Evolutionary conservation across 2,797 vertebrate genomes (phyloP).

Genomic region (Spheniscus humboldti): DNA sequence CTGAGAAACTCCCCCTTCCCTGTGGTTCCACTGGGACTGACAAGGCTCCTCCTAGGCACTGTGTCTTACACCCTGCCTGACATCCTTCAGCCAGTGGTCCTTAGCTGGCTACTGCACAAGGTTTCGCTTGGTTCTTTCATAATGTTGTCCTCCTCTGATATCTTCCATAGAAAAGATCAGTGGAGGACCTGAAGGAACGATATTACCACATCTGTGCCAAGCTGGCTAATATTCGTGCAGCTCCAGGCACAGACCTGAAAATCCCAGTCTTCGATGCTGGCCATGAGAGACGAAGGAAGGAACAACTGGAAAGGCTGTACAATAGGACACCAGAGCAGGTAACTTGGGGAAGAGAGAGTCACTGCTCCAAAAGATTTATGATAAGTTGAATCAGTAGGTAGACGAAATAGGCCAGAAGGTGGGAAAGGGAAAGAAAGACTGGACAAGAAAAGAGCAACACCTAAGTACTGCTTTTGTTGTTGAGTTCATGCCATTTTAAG

Average conservation of each 20-base stretch:
- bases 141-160: neutral
- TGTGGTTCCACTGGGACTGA: neutral
- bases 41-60: neutral
- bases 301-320: constrained; percentile 95
- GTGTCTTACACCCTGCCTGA: neutral
- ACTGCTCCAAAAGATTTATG: neutral
- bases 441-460: neutral
- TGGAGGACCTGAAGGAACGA: constrained; percentile 95
- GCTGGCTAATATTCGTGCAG: constrained; percentile 89
- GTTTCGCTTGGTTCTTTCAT: neutral
- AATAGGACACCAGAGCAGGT: constrained; percentile 98
- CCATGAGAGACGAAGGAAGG: constrained; percentile 94
- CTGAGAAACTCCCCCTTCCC: neutral
- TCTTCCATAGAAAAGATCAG: constrained; percentile 87
- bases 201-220: constrained; percentile 97
- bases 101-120: neutral
- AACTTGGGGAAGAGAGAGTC: neutral
- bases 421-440: neutral
- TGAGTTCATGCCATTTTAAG: neutral
- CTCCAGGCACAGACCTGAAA: constrained; percentile 90
- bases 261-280: constrained; percentile 95
- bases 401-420: neutral
- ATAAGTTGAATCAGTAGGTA: neutral
- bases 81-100: neutral
- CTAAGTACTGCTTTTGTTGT: neutral